A percentile compares a stretch with the other conserved stretches of the same genome.
Conservation (phyloP, 2,113 vertebrate species). For the Bagarius yarrelli region DNA sequence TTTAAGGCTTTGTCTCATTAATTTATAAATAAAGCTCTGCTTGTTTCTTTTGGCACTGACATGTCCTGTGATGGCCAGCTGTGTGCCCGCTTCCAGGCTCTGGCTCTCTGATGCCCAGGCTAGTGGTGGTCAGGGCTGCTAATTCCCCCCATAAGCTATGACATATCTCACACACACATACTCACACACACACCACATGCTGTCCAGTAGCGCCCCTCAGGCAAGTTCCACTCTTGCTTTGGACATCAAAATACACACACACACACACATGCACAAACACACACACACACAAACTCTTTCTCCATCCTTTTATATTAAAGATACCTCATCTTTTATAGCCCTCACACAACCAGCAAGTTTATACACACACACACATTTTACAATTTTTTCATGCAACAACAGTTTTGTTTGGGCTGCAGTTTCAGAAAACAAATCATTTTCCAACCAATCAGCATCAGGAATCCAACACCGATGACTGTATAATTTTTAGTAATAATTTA, state of each 20-base stretch:
- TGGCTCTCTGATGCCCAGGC: conserved; percentile 27
- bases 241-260: conserved; percentile 17
- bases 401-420: background rate
- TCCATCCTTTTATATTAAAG: background rate
- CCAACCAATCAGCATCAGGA: background rate
- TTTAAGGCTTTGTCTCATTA: background rate
- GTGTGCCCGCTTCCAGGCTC: conserved; percentile 25
- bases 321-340: background rate
- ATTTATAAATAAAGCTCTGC: conserved; percentile 7
- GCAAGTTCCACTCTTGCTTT: conserved; percentile 32
- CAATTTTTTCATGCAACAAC: background rate
- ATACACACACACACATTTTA: background rate
- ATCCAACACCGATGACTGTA: background rate
- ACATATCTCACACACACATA: conserved; percentile 33
- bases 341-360: background rate
- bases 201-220: conserved; percentile 10
- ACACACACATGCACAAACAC: conserved; percentile 11
- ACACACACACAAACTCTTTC: background rate
- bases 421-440: background rate
- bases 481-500: background rate
- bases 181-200: conserved; percentile 28
- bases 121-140: conserved; percentile 48
- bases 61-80: conserved; percentile 9
- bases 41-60: background rate
- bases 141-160: conserved; percentile 50